These are phyloP conservation scores for Pempheris klunzingeri DNA, from an alignment of 2,797 vertebrate species.

Conservation along the genomic window DNA sequence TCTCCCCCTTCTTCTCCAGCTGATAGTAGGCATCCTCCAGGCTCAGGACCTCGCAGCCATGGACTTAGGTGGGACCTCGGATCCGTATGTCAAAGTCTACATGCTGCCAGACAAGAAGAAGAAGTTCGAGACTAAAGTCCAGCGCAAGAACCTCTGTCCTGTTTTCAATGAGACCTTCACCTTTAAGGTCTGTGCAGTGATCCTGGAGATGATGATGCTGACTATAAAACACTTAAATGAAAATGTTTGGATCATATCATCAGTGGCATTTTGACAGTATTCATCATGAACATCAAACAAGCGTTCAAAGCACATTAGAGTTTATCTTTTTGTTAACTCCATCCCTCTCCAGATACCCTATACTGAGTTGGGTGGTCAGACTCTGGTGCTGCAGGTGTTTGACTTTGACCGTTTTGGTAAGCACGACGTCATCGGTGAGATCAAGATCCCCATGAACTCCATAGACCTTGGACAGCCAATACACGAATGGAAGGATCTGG, in stretches of 20 bases:
- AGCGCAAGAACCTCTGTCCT: conserved; percentile 92
- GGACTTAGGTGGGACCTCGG: conserved; percentile 92
- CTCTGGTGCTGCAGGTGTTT: conserved; percentile 90
- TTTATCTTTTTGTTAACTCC: neutral
- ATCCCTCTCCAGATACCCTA: conserved; percentile 86
- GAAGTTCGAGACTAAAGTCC: conserved; percentile 93
- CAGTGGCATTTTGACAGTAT: neutral
- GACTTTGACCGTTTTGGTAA: conserved; percentile 95
- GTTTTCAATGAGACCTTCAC: conserved; percentile 92
- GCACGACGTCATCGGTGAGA: conserved; percentile 91
- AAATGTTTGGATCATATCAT: neutral
- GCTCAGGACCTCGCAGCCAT: conserved; percentile 91
- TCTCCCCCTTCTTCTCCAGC: conserved; percentile 67
- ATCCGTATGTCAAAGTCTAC: conserved; percentile 93
- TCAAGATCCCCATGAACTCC: conserved; percentile 90
- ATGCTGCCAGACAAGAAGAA: conserved; percentile 93
- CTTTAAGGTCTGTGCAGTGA: conserved; percentile 86
- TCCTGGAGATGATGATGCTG: too few species aligned
- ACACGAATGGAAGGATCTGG: conserved; percentile 88
- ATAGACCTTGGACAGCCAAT: conserved; percentile 88
- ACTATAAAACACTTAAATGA: neutral
- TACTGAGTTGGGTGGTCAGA: conserved; percentile 90
- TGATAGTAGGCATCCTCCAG: conserved; percentile 91
- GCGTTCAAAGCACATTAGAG: neutral
- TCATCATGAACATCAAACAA: neutral